A percentile compares a stretch with the other conserved stretches of the same genome.
Conservation (phyloP, 2,113 vertebrate genomes). For the Dipodomys stephensi region DNA sequence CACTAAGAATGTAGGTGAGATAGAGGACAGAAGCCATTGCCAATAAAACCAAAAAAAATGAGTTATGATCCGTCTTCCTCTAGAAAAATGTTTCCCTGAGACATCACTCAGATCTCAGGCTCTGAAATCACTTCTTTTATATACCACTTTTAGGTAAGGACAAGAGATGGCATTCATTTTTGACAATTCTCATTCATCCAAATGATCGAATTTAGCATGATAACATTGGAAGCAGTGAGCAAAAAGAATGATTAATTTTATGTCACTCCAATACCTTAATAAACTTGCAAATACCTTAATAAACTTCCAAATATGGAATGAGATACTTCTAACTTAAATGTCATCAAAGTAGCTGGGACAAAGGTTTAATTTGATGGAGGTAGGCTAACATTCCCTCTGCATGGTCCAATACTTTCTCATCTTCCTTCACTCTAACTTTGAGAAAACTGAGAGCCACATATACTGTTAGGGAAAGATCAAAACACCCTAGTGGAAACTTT, state of each 20-base stretch:
- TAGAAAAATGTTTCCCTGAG: background rate
- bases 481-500: background rate
- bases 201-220: background rate
- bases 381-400: background rate
- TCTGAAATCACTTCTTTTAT: background rate
- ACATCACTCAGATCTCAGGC: background rate
- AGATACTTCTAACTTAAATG: slow-evolving; percentile 34
- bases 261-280: slow-evolving; percentile 31
- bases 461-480: background rate
- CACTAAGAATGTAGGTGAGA: background rate
- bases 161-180: background rate
- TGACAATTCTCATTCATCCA: background rate
- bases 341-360: background rate
- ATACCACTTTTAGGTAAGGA: slow-evolving; percentile 25
- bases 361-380: background rate
- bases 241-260: slow-evolving; percentile 26
- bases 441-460: background rate
- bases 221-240: slow-evolving; percentile 11
- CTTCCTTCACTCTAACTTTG: background rate
- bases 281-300: slow-evolving; percentile 19
- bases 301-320: slow-evolving; percentile 32
- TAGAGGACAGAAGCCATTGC: background rate
- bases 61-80: background rate
- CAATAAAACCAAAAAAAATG: slow-evolving; percentile 4
- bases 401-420: background rate